A percentile compares a stretch with the other conserved stretches of the same genome.
Evolutionary conservation across 2,113 vertebrate species (phyloP).

Genomic region (Brachirus orientalis): DNA sequence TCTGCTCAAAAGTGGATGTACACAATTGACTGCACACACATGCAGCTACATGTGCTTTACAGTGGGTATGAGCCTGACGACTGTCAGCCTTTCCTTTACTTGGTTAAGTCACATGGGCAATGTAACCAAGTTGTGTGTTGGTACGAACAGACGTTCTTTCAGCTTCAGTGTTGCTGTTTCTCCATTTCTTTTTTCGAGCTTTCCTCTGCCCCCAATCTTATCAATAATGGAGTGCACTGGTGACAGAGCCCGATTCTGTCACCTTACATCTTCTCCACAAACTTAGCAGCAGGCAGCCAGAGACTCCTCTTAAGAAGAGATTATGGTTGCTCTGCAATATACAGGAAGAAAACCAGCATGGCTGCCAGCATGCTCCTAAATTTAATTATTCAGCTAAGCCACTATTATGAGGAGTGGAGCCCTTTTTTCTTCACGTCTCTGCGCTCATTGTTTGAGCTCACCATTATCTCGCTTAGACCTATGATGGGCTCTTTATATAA

Average conservation of each 20-base stretch:
- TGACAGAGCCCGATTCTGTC: constrained; percentile 77
- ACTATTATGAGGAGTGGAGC: constrained; percentile 41
- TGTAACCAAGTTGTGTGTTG: constrained; percentile 20
- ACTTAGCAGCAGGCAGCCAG: constrained; percentile 59
- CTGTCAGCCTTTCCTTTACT: no score
- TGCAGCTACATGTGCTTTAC: not conserved
- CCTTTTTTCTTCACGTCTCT: constrained; percentile 44
- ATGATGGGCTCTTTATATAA: constrained; percentile 18
- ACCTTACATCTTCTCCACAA: constrained; percentile 63
- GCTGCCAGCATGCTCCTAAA: constrained; percentile 24
- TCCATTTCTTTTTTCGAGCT: constrained; percentile 34
- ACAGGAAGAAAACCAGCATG: constrained; percentile 64
- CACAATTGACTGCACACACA: not conserved
- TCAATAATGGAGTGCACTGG: constrained; percentile 70
- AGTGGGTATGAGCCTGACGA: not conserved
- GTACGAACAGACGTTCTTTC: constrained; percentile 23
- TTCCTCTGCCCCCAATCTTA: constrained; percentile 33
- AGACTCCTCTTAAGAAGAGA: constrained; percentile 57
- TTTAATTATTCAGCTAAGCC: constrained; percentile 62
- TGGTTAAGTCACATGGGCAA: constrained; percentile 24
- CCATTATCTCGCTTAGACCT: constrained; percentile 30
- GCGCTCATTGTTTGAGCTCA: constrained; percentile 10
- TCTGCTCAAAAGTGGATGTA: not conserved
- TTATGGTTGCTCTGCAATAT: constrained; percentile 66
- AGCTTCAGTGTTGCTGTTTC: constrained; percentile 11